A percentile compares a stretch with the other conserved stretches of the same genome.
These are phyloP conservation scores for Matsumyia berberina DNA, from an alignment of 2,888 invertebrate species.

Conservation along the genomic window DNA sequence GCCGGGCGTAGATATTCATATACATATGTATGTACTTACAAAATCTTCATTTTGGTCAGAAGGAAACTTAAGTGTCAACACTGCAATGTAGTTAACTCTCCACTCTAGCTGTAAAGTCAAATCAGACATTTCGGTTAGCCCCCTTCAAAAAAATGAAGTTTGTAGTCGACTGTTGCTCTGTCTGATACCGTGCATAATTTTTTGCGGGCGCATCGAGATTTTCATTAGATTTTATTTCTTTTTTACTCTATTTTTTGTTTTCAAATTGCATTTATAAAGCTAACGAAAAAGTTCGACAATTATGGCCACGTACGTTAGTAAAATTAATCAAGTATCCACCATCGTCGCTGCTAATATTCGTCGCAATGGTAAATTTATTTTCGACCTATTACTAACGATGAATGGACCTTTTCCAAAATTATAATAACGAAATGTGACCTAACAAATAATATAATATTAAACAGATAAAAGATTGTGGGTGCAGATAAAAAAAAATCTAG, in stretches of 20 bases:
- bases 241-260: constrained; percentile 16
- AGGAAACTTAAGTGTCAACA: not conserved
- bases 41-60: too few species aligned
- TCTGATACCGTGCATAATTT: too few species aligned
- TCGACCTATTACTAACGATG: too few species aligned
- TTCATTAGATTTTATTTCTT: constrained; percentile 18
- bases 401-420: too few species aligned
- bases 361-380: constrained; percentile 67
- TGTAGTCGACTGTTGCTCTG: constrained; percentile 27
- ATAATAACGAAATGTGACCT: not conserved
- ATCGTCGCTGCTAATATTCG: constrained; percentile 65
- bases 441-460: not conserved
- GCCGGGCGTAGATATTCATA: too few species aligned
- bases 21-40: too few species aligned
- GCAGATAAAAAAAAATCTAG: not conserved
- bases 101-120: not conserved
- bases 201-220: constrained; percentile 29
- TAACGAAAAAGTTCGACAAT: not conserved
- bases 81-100: constrained; percentile 1
- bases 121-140: constrained; percentile 23
- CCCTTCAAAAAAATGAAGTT: constrained; percentile 7
- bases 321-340: constrained; percentile 62
- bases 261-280: constrained; percentile 40
- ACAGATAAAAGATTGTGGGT: not conserved
- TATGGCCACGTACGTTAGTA: constrained; percentile 67